Conservation (phyloP, 2,888 invertebrate species). For the Parnassius mnemosyne region DNA sequence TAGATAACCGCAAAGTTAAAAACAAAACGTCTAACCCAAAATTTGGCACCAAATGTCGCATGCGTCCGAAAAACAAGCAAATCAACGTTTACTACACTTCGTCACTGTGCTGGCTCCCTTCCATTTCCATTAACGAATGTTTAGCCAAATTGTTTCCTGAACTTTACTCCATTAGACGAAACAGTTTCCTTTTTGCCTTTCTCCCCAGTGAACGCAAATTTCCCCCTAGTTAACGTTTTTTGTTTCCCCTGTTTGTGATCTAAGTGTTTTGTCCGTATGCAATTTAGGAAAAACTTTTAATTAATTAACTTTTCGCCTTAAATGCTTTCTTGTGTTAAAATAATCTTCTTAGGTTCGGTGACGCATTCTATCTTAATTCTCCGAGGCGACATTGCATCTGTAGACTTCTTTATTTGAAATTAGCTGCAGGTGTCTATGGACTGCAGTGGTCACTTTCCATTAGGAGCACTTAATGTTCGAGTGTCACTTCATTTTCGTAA, state of each 20-base stretch:
- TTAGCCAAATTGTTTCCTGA: constrained; percentile 78
- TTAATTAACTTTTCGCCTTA: constrained; percentile 9
- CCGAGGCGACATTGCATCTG: too few species aligned
- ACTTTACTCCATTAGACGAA: constrained; percentile 71
- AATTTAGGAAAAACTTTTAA: constrained; percentile 36
- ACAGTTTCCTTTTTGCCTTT: constrained; percentile 67
- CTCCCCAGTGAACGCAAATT: constrained; percentile 33
- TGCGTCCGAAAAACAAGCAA: constrained; percentile 65
- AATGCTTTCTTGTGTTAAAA: constrained; percentile 3
- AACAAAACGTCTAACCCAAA: constrained; percentile 41
- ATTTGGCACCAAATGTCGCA: constrained; percentile 60
- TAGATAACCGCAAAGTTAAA: constrained; percentile 19
- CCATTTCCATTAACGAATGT: constrained; percentile 79
- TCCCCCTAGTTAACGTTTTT: constrained; percentile 63
- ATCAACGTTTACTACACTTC: constrained; percentile 44
- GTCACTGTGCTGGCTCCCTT: constrained; percentile 60
- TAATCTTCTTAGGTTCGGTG: too few species aligned
- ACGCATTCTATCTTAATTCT: too few species aligned
- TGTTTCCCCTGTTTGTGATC: constrained; percentile 51
- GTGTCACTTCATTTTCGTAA: too few species aligned
- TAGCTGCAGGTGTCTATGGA: too few species aligned
- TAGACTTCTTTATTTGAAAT: too few species aligned
- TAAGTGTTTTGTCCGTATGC: constrained; percentile 61
- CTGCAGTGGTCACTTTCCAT: too few species aligned
- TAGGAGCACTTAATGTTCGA: too few species aligned